phyloP scores from a whole-genome alignment of 2,797 vertebrate genomes.

The Sebastes steindachneri region DNA sequence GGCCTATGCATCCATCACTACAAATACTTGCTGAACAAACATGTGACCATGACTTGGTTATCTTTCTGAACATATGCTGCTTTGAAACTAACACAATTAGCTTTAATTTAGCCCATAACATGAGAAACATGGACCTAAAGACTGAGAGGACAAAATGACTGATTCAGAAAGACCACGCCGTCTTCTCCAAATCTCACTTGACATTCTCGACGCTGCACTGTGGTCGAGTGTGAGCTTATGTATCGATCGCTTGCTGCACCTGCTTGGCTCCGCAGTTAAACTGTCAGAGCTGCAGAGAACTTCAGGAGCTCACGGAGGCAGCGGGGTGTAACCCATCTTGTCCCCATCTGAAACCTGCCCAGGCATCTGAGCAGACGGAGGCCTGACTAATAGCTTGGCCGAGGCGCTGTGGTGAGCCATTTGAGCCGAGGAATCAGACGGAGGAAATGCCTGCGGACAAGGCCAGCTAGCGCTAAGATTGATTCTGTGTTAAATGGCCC shows the following conservation, averaged over 20 bases:
- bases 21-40: background rate
- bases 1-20: background rate
- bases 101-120: background rate
- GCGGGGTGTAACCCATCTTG: conserved; percentile 59
- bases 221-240: conserved; percentile 9
- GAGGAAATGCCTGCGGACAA: conserved; percentile 33
- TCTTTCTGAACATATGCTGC: conserved; percentile 4
- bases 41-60: background rate
- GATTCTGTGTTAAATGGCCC: conserved; percentile 48
- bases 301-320: conserved; percentile 53
- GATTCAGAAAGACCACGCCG: background rate
- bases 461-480: background rate
- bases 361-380: conserved; percentile 47
- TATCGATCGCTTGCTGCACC: conserved; percentile 55
- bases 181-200: conserved; percentile 36
- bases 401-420: conserved; percentile 48
- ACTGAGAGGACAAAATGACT: background rate
- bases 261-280: conserved; percentile 42
- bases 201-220: conserved; percentile 38
- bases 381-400: conserved; percentile 59
- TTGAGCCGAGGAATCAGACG: conserved; percentile 29
- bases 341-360: conserved; percentile 45
- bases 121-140: background rate
- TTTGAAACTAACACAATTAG: conserved; percentile 18
- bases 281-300: conserved; percentile 51